A percentile compares a stretch with the other conserved stretches of the same genome.
Conservation (phyloP, 2,113 vertebrate species). For the Peromyscus leucopus region DNA sequence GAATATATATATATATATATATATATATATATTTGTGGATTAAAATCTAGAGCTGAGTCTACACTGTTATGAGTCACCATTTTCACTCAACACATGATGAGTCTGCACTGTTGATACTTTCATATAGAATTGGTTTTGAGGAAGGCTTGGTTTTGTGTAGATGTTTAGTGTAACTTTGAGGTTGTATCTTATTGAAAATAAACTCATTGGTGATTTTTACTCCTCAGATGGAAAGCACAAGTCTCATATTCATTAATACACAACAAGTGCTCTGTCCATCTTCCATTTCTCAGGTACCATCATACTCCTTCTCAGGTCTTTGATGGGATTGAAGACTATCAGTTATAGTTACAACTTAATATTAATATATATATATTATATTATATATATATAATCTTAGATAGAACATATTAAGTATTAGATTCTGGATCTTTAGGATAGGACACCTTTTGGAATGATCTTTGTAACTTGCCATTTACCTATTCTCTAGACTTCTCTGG, state of each 20-base stretch:
- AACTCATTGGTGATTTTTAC: constrained; percentile 69
- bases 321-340: too few species aligned
- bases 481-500: too few species aligned
- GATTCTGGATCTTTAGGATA: too few species aligned
- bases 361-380: too few species aligned
- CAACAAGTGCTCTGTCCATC: constrained; percentile 75
- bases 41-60: constrained; percentile 71
- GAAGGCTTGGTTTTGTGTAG: constrained; percentile 80
- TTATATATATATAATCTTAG: too few species aligned
- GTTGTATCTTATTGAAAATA: constrained; percentile 69
- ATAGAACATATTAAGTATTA: too few species aligned
- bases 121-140: constrained; percentile 74
- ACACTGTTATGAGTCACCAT: constrained; percentile 57
- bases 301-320: too few species aligned
- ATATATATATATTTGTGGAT: constrained; percentile 76
- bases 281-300: constrained; percentile 47
- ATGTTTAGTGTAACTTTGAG: constrained; percentile 75
- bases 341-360: too few species aligned
- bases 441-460: too few species aligned
- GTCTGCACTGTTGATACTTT: constrained; percentile 78
- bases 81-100: constrained; percentile 75
- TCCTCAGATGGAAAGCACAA: constrained; percentile 84
- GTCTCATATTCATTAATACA: constrained; percentile 70
- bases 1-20: too few species aligned
- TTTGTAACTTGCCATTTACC: too few species aligned